Conservation (phyloP, 2,113 vertebrate genomes). For the Gambusia affinis region DNA sequence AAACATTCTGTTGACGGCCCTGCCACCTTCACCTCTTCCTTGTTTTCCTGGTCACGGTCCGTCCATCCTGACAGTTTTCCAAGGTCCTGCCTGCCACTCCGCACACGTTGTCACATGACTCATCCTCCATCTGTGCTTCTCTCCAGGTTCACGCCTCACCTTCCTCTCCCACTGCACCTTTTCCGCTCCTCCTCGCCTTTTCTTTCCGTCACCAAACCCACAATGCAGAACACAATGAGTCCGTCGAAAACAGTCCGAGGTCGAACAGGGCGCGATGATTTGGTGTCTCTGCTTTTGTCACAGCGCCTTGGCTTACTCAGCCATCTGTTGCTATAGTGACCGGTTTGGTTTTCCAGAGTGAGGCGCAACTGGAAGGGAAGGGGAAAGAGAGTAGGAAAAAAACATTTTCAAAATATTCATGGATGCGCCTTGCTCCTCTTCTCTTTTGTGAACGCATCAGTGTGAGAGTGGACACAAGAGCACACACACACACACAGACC, state of each 20-base stretch:
- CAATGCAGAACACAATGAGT: slow-evolving; percentile 38
- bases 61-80: neutral
- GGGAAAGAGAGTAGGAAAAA: slow-evolving; percentile 12
- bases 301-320: slow-evolving; percentile 43
- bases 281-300: slow-evolving; percentile 42
- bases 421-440: slow-evolving; percentile 40
- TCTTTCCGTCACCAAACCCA: slow-evolving; percentile 29
- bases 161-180: slow-evolving; percentile 52
- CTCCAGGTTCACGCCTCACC: slow-evolving; percentile 65
- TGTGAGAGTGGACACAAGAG: neutral
- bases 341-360: slow-evolving; percentile 47
- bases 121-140: slow-evolving; percentile 74
- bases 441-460: slow-evolving; percentile 5
- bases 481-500: neutral
- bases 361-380: slow-evolving; percentile 52
- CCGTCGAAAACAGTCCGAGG: slow-evolving; percentile 25
- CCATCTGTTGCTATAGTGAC: slow-evolving; percentile 76
- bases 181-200: slow-evolving; percentile 27
- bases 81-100: slow-evolving; percentile 20
- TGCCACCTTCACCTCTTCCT: too few relatives aligned
- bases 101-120: slow-evolving; percentile 62
- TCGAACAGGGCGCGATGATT: slow-evolving; percentile 54
- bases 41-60: too few relatives aligned
- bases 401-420: slow-evolving; percentile 59
- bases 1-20: too few relatives aligned